Evolutionary conservation across 2,113 vertebrate species (phyloP), one percentile per base, ranked within the genome.

Genomic region (Smithornis capensis): DNA sequence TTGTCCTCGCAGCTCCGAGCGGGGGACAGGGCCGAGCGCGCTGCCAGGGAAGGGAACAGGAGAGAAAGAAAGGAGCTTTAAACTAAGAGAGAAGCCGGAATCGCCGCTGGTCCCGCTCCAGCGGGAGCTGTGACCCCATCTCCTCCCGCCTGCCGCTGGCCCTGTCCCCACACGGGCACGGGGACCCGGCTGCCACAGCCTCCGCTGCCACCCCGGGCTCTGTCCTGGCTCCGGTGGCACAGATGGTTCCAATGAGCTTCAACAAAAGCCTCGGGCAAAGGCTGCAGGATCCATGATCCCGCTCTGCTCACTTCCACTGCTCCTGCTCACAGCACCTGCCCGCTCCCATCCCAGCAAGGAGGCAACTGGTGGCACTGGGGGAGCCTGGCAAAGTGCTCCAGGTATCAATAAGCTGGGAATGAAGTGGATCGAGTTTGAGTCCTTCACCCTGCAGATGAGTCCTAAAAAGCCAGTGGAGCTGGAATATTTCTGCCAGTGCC

Each of bases 71-170:
- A 82, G 71, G 65, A 55, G 81, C 89, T 90, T 71, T 38, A 81
- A 95, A 89, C 47, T 23, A 75, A 81, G 77, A 77, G 69, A 84
- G 89, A 93, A 86, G 92, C 92, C 89, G 82, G 94, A 95, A 94
- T 95, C 11, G 70, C 69, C 83, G 14, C 95, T 96, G 95, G 92
- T 92, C 60, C 74, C 0, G 4, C 91, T 95, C 95, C 92, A 96
- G 89, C 31, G 0, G 65, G 90, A 92, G 81, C 74, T 24, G 68
- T 86, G 79, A 95, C 88, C 88, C 79, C 85, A 35, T 63, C 87
- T 83, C 87, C 81, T 75, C 79, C 50, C 2, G 7, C 35, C 67
- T 7, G 22, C 83, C 79, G 94, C 86, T 89, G 89, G 83, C 78
- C 5, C 0, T 6, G 90, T 78, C 92, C 80, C 82, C 71, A 62